Conservation (phyloP, 2,888 invertebrate genomes). For the Ophioninae sp. region DNA sequence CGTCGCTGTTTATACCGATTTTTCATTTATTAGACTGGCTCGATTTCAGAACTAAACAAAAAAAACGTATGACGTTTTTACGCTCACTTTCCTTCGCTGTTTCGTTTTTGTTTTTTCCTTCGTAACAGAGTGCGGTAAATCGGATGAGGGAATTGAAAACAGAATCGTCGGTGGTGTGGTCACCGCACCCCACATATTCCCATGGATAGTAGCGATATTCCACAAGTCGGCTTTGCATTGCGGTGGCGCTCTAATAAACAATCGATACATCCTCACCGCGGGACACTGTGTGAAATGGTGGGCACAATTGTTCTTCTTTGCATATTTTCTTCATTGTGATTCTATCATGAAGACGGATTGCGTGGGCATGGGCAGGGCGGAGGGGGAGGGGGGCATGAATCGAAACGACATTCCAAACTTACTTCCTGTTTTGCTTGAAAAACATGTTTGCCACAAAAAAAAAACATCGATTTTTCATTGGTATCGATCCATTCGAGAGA, state of each 20-base stretch:
- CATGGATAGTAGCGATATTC: conserved; percentile 83
- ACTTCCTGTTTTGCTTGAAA: background rate
- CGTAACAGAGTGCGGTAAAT: conserved; percentile 75
- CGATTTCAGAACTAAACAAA: background rate
- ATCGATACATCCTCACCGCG: conserved; percentile 83
- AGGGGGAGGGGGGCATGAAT: no score
- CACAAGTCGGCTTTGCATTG: conserved; percentile 82
- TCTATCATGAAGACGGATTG: background rate
- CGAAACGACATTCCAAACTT: background rate
- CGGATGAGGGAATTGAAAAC: conserved; percentile 69
- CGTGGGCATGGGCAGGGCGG: no score
- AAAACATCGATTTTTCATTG: background rate
- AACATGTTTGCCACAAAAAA: no score
- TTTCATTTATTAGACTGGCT: no score
- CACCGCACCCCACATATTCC: conserved; percentile 82
- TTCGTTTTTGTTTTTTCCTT: conserved; percentile 5
- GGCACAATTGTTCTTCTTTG: conserved; percentile 34
- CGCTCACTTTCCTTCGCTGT: background rate
- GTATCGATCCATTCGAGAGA: background rate
- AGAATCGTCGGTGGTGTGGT: conserved; percentile 83
- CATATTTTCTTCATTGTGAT: background rate
- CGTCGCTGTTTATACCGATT: no score
- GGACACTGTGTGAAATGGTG: conserved; percentile 85
- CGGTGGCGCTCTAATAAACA: conserved; percentile 83
- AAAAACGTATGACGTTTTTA: background rate